phyloP scores from a whole-genome alignment of 2,113 vertebrate species.

The Rhadina sibilatrix region DNA sequence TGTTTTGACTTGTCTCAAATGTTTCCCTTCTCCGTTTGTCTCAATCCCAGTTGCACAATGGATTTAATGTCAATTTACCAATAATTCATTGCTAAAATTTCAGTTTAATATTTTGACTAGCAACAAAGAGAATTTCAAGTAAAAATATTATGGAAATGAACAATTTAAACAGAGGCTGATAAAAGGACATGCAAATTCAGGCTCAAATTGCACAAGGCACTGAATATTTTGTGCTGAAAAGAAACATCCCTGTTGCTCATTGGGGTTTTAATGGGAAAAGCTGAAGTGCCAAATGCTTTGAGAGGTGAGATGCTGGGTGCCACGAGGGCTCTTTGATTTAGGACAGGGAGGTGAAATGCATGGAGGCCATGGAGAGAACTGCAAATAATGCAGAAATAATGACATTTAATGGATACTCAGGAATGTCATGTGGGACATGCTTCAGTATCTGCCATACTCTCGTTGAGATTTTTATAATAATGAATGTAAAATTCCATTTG shows the following conservation, averaged over 20 bases:
- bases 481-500: slow-evolving; percentile 48
- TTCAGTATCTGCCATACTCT: background rate
- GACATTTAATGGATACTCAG: background rate
- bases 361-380: background rate
- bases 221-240: background rate
- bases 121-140: background rate
- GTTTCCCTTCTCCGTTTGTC: background rate
- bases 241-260: background rate
- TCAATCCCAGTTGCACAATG: background rate
- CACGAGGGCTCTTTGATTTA: background rate
- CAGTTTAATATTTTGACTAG: background rate
- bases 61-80: background rate
- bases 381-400: background rate
- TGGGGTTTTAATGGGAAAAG: background rate
- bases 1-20: background rate
- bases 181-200: background rate
- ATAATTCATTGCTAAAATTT: background rate
- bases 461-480: background rate
- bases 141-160: background rate
- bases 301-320: background rate
- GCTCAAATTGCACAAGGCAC: background rate
- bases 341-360: background rate
- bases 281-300: background rate
- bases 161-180: background rate
- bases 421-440: background rate